Base-by-base conservation (phyloP, 2,113 vertebrate species). In the Kobus ellipsiprymnus region DNA sequence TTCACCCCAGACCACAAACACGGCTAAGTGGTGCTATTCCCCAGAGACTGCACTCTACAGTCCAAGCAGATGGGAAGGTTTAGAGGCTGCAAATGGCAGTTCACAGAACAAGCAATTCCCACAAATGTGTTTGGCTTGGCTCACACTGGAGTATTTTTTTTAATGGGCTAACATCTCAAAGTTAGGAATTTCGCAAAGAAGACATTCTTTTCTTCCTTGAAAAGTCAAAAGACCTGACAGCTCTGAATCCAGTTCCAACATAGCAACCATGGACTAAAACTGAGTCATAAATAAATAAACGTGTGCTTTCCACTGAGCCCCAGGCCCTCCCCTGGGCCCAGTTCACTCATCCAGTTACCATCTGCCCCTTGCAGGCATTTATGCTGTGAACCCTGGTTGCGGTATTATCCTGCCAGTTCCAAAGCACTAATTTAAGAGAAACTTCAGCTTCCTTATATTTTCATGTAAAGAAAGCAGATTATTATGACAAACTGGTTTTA, bases 101-200 rank as follows among this genome's bases (percentile, higher is more conserved):
- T 86, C 48, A 87, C 14, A 77, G 62, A 62, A 44, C 57, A 86
- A 30, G 7, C 15, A 57, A 59, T 30, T 77, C 62, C 36, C 78
- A 77, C 10, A n/a, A 88, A 33, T 12, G 33, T 23, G 36, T 94
- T 83, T 52, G 44, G 36, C 83, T 89, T 89, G 44, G 93, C 44
- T 96, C 90, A 40, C 10, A 57, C 2, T 40, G 71, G 17, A 7
- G 62, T 62, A 2, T 59, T 90, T 67, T 89, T 78, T 67, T 87
- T 48, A 71, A 90, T 54, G 30, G 19, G 8, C 40, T 74, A 93
- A 90, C 23, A 74, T 90, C 48, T 85, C 33, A 90, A 88, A 93
- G n/a, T 94, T 52, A 96, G 48, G n/a, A 48, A 97, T 80, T 94
- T 92, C 80, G 88, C 64, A 92, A 85, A 55, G 40, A 93, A 97